Base-by-base conservation (phyloP, 2,797 vertebrate species). In the Acanthurus tractus region DNA sequence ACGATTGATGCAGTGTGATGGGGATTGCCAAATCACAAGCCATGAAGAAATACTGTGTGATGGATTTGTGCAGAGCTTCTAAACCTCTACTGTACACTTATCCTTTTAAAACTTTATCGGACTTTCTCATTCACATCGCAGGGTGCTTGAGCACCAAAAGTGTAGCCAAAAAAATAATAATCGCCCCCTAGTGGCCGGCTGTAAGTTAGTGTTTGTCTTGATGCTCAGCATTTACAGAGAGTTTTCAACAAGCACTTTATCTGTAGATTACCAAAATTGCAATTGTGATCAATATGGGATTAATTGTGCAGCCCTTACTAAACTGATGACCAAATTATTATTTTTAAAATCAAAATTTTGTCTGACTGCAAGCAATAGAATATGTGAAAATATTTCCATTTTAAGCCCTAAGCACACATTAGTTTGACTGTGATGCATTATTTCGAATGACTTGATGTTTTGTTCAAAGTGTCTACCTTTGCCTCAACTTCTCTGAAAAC, bases 311-410 rank as follows among this genome's bases (percentile, higher is more conserved):
- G 38, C 38, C 8, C 38, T 40, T 3, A 40, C 38, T 52, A 4
- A 70, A 50, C n/a, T 67, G 25, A 65, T 45, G 23, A 52, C n/a
- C 3, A 36, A 75, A 55, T 48, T 29, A 44, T 63, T 55, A 23
- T 38, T 9, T 42, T 66, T 66, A 54, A 20, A 40, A 53, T 59
- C 14, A 63, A 68, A 62, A 38, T 22, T 38, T 6, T 34, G 29
- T 74, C 54, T 42, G 48, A 64, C 49, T 58, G 57, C 52, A 59
- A 54, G 56, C 29, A 59, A n/a, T 59, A 48, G 23, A 61, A 57
- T 77, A 52, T 56, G 79, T 80, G 62, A 72, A 36, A 45, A 82
- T 66, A 25, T 63, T 76, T 22, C 50, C 65, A 68, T 68, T 82
- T 77, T 62, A 63, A 81, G 72, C 52, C 40, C 6, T 38, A 1